Evolutionary conservation across 2,113 vertebrate genomes (phyloP).

Genomic region (Anarrhichthys ocellatus): DNA sequence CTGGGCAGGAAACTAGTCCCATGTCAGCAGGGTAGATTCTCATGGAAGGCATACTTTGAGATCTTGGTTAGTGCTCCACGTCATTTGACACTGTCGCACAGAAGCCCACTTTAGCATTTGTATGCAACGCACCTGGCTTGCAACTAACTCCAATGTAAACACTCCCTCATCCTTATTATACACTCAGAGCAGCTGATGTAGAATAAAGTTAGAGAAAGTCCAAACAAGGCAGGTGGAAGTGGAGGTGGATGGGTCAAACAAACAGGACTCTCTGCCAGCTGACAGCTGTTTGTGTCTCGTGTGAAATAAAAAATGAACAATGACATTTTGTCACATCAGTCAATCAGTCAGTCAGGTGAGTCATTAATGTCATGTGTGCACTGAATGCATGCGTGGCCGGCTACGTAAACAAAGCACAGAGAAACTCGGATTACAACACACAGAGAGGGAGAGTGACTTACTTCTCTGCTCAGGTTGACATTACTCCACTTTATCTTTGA

Average conservation of each 20-base stretch:
- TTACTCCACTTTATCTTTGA: neutral
- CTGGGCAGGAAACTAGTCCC: conserved; percentile 11
- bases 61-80: neutral
- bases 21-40: conserved; percentile 4
- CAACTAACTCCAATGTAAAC: neutral
- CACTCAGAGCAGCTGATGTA: neutral
- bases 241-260: too few species aligned
- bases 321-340: neutral
- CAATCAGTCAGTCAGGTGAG: neutral
- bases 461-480: neutral
- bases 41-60: neutral
- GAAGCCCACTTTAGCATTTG: too few species aligned
- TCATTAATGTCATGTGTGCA: neutral
- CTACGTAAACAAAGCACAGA: neutral
- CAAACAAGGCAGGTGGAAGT: neutral
- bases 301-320: neutral
- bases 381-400: neutral
- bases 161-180: neutral
- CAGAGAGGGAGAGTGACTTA: neutral
- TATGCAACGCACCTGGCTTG: neutral
- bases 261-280: neutral
- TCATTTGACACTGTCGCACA: too few species aligned
- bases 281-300: neutral
- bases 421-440: neutral
- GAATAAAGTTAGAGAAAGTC: neutral